Evolutionary conservation across 2,888 invertebrate genomes (phyloP).

Genomic region (Heliconius hortense): DNA sequence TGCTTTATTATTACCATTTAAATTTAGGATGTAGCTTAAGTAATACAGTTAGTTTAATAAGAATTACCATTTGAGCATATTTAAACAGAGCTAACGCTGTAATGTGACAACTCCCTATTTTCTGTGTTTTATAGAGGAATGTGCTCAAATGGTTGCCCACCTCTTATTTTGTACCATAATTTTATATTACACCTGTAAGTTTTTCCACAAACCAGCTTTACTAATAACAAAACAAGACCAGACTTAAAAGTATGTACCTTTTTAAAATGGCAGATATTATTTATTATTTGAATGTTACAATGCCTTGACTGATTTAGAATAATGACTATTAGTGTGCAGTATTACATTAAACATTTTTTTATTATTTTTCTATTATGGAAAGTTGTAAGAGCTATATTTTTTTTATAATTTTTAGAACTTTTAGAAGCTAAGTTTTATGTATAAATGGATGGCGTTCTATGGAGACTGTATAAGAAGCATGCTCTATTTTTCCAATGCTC

Average conservation of each 20-base stretch:
- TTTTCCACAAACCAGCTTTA: conserved; percentile 56
- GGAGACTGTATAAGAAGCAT: conserved; percentile 55
- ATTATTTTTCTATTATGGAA: conserved; percentile 73
- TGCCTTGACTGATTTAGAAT: conserved; percentile 79
- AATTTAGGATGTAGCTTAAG: conserved; percentile 75
- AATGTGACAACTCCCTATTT: conserved; percentile 18
- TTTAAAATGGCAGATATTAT: conserved; percentile 54
- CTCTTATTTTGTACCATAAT: conserved; percentile 56
- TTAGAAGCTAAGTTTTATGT: conserved; percentile 55
- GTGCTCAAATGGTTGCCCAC: conserved; percentile 62
- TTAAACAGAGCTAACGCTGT: conserved; percentile 38
- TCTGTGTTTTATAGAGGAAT: conserved; percentile 45
- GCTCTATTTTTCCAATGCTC: conserved; percentile 58
- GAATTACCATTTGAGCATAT: conserved; percentile 64
- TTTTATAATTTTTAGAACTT: conserved; percentile 66
- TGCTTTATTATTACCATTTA: conserved; percentile 82
- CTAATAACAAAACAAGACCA: conserved; percentile 51
- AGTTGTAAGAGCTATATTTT: conserved; percentile 72
- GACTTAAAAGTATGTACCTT: conserved; percentile 51
- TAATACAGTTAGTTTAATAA: conserved; percentile 63
- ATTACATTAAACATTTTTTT: conserved; percentile 73
- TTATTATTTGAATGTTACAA: conserved; percentile 64
- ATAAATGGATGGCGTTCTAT: conserved; percentile 59
- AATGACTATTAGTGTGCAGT: conserved; percentile 72
- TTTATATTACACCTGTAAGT: conserved; percentile 48